phyloP scores from a whole-genome alignment of 2,888 invertebrate genomes.

The Parascotia fuliginaria region DNA sequence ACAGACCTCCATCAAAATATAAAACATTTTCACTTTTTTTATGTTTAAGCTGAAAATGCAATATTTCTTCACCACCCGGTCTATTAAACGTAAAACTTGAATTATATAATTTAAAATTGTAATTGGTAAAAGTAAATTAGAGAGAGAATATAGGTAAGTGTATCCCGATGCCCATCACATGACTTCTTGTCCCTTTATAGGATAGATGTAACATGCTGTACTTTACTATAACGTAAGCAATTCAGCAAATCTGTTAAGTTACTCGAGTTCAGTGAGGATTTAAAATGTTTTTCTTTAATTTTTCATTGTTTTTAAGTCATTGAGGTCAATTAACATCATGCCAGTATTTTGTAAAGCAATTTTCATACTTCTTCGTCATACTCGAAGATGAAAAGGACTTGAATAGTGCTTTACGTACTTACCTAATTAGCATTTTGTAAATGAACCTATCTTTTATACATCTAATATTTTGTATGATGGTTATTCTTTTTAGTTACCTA shows the following conservation, averaged over 20 bases:
- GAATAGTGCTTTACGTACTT: no score
- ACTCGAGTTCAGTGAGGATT: conserved; percentile 51
- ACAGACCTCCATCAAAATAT: no score
- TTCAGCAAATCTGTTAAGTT: conserved; percentile 46
- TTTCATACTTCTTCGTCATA: no score
- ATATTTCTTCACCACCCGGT: background rate
- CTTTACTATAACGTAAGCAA: conserved; percentile 40
- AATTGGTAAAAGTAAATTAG: background rate
- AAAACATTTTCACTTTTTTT: no score
- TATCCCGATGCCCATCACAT: conserved; percentile 56
- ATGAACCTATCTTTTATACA: no score
- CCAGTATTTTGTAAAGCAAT: no score
- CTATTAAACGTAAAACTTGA: background rate
- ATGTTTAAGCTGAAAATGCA: no score
- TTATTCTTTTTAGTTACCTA: no score
- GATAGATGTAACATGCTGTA: conserved; percentile 48
- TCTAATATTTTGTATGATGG: no score
- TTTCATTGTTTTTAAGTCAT: background rate
- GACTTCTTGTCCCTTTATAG: conserved; percentile 53
- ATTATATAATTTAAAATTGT: background rate
- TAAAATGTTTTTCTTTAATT: background rate
- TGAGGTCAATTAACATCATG: no score
- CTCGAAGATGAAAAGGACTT: no score
- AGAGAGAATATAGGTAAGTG: conserved; percentile 7
- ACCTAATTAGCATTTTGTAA: no score